Percentiles rank a stretch among this genome's conserved stretches.
These are phyloP conservation scores for Chloebia gouldiae DNA, from an alignment of 2,113 vertebrate species.

Conservation along the genomic window DNA sequence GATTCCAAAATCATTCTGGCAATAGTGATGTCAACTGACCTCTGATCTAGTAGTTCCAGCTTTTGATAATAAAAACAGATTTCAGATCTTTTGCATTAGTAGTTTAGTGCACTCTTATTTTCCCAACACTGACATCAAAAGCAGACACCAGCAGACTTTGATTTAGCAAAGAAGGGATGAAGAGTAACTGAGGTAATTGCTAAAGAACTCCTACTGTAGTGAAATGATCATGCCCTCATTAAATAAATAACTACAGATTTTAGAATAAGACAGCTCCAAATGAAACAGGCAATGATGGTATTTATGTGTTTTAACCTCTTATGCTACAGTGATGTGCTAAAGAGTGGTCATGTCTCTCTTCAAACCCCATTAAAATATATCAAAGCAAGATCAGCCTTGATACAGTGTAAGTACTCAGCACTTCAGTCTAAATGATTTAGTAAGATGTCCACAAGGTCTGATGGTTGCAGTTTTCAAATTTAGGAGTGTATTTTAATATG, in stretches of 20 bases:
- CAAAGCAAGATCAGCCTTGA: constrained; percentile 29
- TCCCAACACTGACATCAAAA: neutral
- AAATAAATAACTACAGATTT: constrained; percentile 25
- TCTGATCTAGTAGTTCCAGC: neutral
- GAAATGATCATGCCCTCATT: neutral
- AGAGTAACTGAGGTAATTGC: neutral
- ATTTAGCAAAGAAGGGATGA: neutral
- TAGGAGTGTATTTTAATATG: constrained; percentile 54
- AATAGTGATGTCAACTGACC: neutral
- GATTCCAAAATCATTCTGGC: neutral
- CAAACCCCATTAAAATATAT: constrained; percentile 21
- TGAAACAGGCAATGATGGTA: neutral
- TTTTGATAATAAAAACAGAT: neutral
- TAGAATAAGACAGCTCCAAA: neutral
- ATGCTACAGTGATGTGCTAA: neutral
- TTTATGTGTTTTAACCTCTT: constrained; percentile 5
- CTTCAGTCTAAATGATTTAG: constrained; percentile 26
- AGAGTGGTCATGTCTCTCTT: neutral
- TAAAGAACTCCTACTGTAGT: neutral
- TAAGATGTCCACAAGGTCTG: constrained; percentile 34
- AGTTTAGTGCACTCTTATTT: neutral
- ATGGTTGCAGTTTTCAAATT: constrained; percentile 48
- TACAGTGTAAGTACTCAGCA: constrained; percentile 22
- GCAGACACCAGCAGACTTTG: neutral
- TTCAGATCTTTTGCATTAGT: neutral